Evolutionary conservation across 1,140 invertebrate species (phyloP), one percentile per base, ranked within the genome.

Genomic region (Drosophila tristis): DNA sequence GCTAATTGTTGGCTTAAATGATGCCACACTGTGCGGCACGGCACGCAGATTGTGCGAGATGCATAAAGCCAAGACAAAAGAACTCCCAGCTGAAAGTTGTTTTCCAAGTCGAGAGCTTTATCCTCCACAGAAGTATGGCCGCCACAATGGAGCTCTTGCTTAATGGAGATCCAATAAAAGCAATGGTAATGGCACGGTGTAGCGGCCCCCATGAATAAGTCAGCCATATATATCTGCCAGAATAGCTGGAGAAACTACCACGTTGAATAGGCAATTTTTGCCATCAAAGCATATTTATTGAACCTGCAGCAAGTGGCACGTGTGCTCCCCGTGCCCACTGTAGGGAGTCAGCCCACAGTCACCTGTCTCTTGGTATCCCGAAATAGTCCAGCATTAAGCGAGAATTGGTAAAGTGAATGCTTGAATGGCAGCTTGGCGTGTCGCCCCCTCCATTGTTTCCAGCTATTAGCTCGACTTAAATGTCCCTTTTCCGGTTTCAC

Each of bases 251-350:
- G 53, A 20, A 58, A 43, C 25, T 61, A 56, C 74, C 26, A 74
- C 45, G 23, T 64, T 65, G 60, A 66, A 56, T 75, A 62, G 61
- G 53, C 72, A 74, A 74, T 74, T 66, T 66, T 66, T 48, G 72
- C 47, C 72, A 66, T 75, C 71, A 51, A 61, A 54, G 45, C 73
- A 58, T 75, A 75, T 75, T 75, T 75, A 75, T 75, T 75, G 71
- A 25, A 49, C 43, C 71, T 29, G 47, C 54, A 47, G 31, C 35
- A 39, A 44, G 11, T 39, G 63, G 42, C 74, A 77, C 74, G 73
- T 76, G 72, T 68, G 63, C 23, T 54, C 44, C 15, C 25, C 47
- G 51, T 39, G 31, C 2, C n/a, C 13, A 8, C 35, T 42, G 47
- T 7, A 5, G 39, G 44, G 45, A 45, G 31, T 49, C 9, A 31